Percentiles rank a stretch among this genome's conserved stretches.
These are phyloP conservation scores for Spatulosminthurus flaviceps DNA, from an alignment of 2,888 invertebrate genomes.

Conservation along the genomic window DNA sequence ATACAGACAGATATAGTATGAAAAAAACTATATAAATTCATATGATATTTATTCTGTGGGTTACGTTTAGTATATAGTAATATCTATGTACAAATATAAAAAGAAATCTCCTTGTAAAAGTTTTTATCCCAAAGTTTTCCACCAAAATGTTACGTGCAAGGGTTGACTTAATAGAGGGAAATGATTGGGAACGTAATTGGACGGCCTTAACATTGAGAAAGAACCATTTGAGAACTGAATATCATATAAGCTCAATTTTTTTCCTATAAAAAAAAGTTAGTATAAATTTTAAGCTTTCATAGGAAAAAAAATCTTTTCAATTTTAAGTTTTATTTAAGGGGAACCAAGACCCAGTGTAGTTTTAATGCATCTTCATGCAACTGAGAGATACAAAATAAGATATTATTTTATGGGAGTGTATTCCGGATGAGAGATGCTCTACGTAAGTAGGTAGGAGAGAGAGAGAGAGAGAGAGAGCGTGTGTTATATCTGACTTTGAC, in stretches of 20 bases:
- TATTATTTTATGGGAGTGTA: background rate
- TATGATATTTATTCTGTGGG: too few relatives aligned
- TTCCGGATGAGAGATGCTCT: background rate
- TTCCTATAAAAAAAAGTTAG: too few relatives aligned
- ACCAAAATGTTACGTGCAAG: conserved; percentile 14
- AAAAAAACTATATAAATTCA: too few relatives aligned
- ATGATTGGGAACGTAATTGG: conserved; percentile 9
- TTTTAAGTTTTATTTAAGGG: too few relatives aligned
- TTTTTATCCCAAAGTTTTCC: conserved; percentile 6
- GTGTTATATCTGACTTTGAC: background rate
- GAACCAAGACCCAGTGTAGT: background rate
- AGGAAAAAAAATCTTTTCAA: too few relatives aligned
- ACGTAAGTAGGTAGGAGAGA: background rate
- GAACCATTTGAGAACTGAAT: background rate
- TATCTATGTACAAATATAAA: background rate
- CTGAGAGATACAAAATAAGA: conserved; percentile 1
- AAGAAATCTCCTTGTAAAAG: background rate
- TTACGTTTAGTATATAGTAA: background rate
- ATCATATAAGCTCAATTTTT: too few relatives aligned
- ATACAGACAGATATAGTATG: too few relatives aligned
- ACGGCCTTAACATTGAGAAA: conserved; percentile 18
- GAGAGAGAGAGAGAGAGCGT: background rate
- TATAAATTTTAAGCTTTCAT: too few relatives aligned
- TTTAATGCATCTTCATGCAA: background rate
- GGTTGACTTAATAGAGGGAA: conserved; percentile 4